Evolutionary conservation across 2,888 invertebrate species (phyloP).

Genomic region (Epirrhoe alternata): DNA sequence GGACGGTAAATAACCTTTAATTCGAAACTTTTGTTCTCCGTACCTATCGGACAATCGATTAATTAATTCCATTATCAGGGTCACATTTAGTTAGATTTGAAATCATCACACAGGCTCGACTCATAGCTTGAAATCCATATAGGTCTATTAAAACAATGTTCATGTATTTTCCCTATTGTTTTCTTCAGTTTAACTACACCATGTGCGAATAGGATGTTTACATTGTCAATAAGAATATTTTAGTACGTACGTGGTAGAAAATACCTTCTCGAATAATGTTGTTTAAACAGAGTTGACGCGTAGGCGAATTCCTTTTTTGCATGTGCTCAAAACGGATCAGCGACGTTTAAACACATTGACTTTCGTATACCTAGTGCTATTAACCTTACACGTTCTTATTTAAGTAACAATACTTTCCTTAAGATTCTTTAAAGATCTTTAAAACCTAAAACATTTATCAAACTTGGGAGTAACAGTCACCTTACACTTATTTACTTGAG

Average conservation of each 20-base stretch:
- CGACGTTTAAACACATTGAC: conserved; percentile 1
- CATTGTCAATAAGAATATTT: conserved; percentile 2
- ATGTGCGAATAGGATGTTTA: conserved; percentile 1
- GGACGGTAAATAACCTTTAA: conserved; percentile 64
- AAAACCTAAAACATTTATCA: background rate
- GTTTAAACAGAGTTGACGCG: conserved; percentile 21
- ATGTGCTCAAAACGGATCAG: conserved; percentile 18
- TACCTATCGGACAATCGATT: conserved; percentile 13
- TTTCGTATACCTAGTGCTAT: background rate
- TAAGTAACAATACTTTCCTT: background rate
- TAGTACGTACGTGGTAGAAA: conserved; percentile 11
- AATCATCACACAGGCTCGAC: background rate
- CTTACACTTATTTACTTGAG: background rate
- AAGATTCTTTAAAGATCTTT: background rate
- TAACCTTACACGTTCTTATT: background rate
- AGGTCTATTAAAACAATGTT: no score
- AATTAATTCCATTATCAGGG: conserved; percentile 9
- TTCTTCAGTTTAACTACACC: background rate
- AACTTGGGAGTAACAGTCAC: background rate
- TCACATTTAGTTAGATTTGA: background rate
- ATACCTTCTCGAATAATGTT: conserved; percentile 18
- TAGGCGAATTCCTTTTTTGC: conserved; percentile 32
- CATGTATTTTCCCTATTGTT: background rate
- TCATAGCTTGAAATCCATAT: background rate
- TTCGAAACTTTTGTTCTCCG: conserved; percentile 49